Evolutionary conservation across 2,888 invertebrate species (phyloP).

Genomic region (Choristoneura rosaceana): DNA sequence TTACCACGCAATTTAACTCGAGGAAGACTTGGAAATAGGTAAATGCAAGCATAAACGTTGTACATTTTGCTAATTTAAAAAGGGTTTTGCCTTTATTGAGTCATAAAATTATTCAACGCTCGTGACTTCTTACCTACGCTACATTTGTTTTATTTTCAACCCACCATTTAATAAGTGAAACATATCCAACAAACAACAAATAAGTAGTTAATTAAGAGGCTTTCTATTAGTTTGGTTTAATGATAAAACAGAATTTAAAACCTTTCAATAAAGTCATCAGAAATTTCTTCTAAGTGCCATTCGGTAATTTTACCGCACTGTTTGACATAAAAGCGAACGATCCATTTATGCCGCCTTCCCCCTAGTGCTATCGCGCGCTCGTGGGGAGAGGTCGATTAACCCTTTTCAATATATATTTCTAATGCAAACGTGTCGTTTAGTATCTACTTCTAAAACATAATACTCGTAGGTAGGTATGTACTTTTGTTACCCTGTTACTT

Average conservation of each 20-base stretch:
- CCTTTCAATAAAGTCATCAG: not conserved
- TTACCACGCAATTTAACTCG: not conserved
- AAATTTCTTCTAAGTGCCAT: not conserved
- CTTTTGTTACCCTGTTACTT: not conserved
- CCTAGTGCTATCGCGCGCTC: slow-evolving; percentile 4
- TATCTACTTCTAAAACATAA: not conserved
- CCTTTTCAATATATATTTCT: slow-evolving; percentile 31
- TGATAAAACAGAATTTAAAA: no score
- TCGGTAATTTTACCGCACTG: slow-evolving; percentile 32
- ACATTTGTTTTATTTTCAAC: no score
- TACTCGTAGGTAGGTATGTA: not conserved
- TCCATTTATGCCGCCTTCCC: slow-evolving; percentile 60
- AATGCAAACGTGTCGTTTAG: slow-evolving; percentile 13
- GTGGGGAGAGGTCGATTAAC: slow-evolving; percentile 38
- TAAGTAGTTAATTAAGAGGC: no score
- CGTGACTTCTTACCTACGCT: no score
- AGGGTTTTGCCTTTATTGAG: not conserved
- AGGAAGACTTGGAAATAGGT: not conserved
- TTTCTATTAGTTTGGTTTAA: not conserved
- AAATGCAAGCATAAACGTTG: not conserved
- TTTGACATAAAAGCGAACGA: slow-evolving; percentile 61
- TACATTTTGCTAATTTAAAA: not conserved
- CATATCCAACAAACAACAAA: no score
- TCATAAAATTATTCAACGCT: not conserved
- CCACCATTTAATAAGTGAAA: no score